A percentile compares a stretch with the other conserved stretches of the same genome.
phyloP scores from a whole-genome alignment of 2,888 invertebrate genomes.

The Ormyrus thymus region DNA sequence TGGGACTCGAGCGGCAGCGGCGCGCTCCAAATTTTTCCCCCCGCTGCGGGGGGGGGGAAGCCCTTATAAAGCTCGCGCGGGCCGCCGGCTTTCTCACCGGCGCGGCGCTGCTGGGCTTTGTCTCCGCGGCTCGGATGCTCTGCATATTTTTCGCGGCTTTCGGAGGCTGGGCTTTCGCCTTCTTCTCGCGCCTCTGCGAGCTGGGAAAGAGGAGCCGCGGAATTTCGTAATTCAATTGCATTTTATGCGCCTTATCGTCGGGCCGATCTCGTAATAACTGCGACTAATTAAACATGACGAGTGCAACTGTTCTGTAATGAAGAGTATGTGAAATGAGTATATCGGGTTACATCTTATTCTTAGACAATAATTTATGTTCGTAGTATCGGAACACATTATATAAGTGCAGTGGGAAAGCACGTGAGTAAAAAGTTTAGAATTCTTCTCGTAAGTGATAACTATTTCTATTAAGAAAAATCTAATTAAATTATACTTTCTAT shows the following conservation, averaged over 20 bases:
- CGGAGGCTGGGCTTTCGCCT: too few relatives aligned
- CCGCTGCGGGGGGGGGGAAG: slow-evolving; percentile 8
- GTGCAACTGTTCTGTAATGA: slow-evolving; percentile 24
- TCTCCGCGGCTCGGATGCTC: too few relatives aligned
- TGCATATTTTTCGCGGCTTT: too few relatives aligned
- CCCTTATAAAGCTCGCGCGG: too few relatives aligned
- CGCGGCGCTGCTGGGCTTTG: too few relatives aligned
- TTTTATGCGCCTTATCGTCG: slow-evolving; percentile 21
- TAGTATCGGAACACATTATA: slow-evolving; percentile 2
- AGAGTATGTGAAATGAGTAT: neutral
- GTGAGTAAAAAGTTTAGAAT: too few relatives aligned
- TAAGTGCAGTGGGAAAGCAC: neutral
- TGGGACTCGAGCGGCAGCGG: slow-evolving; percentile 58
- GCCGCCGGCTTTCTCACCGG: slow-evolving; percentile 15
- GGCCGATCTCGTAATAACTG: slow-evolving; percentile 22
- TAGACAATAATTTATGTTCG: slow-evolving; percentile 28
- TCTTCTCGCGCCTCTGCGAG: too few relatives aligned
- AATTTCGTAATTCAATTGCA: slow-evolving; percentile 32
- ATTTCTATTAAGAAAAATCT: neutral
- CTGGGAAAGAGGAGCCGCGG: neutral
- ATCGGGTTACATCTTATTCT: slow-evolving; percentile 41
- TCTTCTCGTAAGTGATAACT: neutral
- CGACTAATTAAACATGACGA: slow-evolving; percentile 46
- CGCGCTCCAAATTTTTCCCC: slow-evolving; percentile 62
- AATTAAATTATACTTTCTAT: neutral